Base-by-base conservation (phyloP, 1,140 invertebrate species). In the Venustaconcha ellipsiformis region DNA sequence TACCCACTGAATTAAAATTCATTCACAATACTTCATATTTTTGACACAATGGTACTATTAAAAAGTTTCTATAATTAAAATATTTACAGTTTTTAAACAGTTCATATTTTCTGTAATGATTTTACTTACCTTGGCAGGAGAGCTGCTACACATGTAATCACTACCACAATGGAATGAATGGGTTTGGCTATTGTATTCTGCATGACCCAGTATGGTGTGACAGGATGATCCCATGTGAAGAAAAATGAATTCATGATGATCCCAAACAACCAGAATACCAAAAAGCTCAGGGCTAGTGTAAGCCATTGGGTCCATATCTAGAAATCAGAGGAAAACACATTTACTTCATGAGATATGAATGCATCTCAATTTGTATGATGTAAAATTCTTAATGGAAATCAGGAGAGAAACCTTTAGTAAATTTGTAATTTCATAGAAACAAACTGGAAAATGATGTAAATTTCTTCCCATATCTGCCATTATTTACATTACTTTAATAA, bases 231-330 rank as follows among this genome's bases (percentile, higher is more conserved):
- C 83, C 94, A 95, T 37, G 94, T 94, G 72, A 97, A 90, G 64
- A 93, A 94, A 84, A 95, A 93, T 4, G 93, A 92, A 90, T 97
- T 95, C 90, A 97, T 97, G 30, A 95, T 88, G 65, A 97, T 89
- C 75, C 94, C 95, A 91, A 97, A 96, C 78, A 93, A 91, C 90
- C 95, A 97, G 91, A 95, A 98, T 76, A 93, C 90, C 62, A 92
- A 91, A 79, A 98, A 90, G 62, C 96, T 98, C 17, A 94, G 89
- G 62, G 94, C 81, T 82, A 97, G 92, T 23, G 95, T 94, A 26
- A 93, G 86, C 80, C 94, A 91, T 86, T 98, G 96, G 77, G 97
- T 93, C 89, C 96, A 92, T 70, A 96, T 97, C 96, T 98, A 92
- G 17, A 93, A 93, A 56, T 72, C 71, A 72, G 95, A 66, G 67